Evolutionary conservation across 2,888 invertebrate genomes (phyloP), one percentile per base, ranked within the genome.

Genomic region (Meliscaeva auricollis): DNA sequence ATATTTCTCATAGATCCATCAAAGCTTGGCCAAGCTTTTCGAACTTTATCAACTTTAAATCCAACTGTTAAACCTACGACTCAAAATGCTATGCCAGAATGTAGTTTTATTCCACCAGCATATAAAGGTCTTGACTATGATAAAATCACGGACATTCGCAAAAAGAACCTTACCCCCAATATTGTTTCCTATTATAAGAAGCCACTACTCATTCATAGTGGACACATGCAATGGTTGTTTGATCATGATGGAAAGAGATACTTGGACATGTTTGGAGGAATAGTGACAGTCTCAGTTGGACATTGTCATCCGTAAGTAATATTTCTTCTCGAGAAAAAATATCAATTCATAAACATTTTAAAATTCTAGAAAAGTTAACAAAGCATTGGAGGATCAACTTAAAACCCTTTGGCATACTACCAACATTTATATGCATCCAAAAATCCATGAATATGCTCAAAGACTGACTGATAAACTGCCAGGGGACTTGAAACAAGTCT

Each of bases 231-330:
- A 92, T 99, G 97, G 96, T 92, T 99, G 5, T 99, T 95, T 92
- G 98, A 99, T 91, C 94, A 96, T 87, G 94, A 94, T 70, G 98
- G 98, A 3, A 95, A 94, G 87, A 94, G 97, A 88, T 99, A 98
- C 92, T 93, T 99, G 87, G 99, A 99, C 91, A 95, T 99, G 93
- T 98, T 98, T 90, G 99, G 96, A 5, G 99, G 99, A 7, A 99
- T 99, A 88, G 98, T 98, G 15, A 99, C 99, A 0, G 97, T 99
- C 46, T 98, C 98, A 70, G 98, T 99, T 2, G 99, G 99, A 22
- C 99, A 99, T 91, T 98, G 98, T 90, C 99, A 99, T 93, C 98
- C 99, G 98, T 98, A 93, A 95, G 96, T 94, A 48, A 69, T 17
- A 26, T 1, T 2, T 68, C 5, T 22, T 0, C 1, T 62, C 30